A percentile compares a stretch with the other conserved stretches of the same genome.
Evolutionary conservation across 37 sponge, comb jelly and placozoan species (phyloP).

Genomic region (Dysidea cf. avara): DNA sequence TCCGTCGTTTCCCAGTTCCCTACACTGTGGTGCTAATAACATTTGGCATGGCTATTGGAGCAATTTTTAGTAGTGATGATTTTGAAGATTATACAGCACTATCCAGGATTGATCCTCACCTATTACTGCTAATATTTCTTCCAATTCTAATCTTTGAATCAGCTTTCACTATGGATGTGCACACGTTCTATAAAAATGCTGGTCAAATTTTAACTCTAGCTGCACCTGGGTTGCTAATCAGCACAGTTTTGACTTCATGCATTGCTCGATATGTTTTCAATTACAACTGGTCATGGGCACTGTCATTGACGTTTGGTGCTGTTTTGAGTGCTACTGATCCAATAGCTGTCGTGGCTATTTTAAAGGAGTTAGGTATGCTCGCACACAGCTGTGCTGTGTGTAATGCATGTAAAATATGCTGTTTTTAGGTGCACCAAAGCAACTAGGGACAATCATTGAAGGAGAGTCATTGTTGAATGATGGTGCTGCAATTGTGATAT

Average conservation of each 20-base stretch:
- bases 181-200: constrained; percentile 89
- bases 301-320: constrained; percentile 75
- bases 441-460: constrained; percentile 83
- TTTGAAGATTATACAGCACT: constrained; percentile 55
- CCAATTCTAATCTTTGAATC: constrained; percentile 92
- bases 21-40: constrained; percentile 86
- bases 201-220: constrained; percentile 79
- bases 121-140: constrained; percentile 81
- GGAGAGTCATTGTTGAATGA: constrained; percentile 95
- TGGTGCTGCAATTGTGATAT: constrained; percentile 91
- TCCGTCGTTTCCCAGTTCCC: constrained; percentile 76
- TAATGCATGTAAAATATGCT: too few relatives aligned
- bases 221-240: constrained; percentile 75
- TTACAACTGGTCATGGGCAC: constrained; percentile 89
- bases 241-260: constrained; percentile 64
- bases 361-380: constrained; percentile 75
- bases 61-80: constrained; percentile 16
- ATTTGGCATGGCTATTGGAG: constrained; percentile 73
- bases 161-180: constrained; percentile 93
- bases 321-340: constrained; percentile 95
- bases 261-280: constrained; percentile 80
- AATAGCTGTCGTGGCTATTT: constrained; percentile 85
- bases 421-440: constrained; percentile 66
- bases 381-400: background rate
- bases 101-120: constrained; percentile 83